phyloP scores from a whole-genome alignment of 2,113 vertebrate species.

The Stegostoma tigrinum region DNA sequence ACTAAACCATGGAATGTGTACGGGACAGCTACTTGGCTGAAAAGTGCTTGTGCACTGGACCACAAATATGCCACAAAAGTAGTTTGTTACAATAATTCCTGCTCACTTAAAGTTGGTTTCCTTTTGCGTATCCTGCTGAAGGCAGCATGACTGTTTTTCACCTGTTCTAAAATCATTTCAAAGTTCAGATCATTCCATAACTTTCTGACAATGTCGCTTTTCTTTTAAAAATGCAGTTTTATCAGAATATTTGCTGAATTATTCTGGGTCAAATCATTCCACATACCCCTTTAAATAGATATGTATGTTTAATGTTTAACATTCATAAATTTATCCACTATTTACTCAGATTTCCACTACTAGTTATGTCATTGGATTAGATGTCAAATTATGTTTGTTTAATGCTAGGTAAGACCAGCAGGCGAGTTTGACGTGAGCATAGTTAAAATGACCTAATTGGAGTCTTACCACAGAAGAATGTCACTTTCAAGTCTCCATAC shows the following conservation, averaged over 20 bases:
- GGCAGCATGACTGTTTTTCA: background rate
- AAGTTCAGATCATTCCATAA: background rate
- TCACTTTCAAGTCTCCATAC: no score
- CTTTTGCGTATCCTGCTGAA: no score
- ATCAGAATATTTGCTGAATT: background rate
- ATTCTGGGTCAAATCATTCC: background rate
- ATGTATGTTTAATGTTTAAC: background rate
- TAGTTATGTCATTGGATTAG: background rate
- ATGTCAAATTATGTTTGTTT: background rate
- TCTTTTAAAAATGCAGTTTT: background rate
- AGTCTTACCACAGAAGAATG: no score
- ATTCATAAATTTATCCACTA: background rate
- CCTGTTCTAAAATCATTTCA: background rate
- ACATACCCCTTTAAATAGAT: background rate
- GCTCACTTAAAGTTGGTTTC: background rate
- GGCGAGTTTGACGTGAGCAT: no score
- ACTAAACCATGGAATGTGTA: background rate
- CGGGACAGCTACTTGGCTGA: background rate
- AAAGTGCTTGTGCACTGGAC: background rate
- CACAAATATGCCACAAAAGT: background rate
- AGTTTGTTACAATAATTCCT: background rate
- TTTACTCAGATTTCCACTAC: background rate
- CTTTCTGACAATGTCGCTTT: background rate
- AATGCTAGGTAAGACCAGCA: no score
- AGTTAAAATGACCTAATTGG: no score